Evolutionary conservation across 2,113 vertebrate species (phyloP).

Genomic region (Clarias macrocephalus): DNA sequence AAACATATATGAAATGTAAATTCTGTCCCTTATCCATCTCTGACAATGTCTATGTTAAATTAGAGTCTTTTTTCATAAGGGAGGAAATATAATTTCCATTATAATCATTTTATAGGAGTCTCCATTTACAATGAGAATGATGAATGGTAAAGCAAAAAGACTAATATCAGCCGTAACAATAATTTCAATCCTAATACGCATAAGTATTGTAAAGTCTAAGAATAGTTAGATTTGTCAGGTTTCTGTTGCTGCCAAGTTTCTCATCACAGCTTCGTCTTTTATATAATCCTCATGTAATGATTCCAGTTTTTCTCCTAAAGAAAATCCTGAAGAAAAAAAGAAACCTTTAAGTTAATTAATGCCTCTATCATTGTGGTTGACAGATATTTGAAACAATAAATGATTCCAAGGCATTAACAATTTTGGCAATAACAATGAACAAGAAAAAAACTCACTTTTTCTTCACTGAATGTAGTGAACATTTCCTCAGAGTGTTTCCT

Average conservation of each 20-base stretch:
- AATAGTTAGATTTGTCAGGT: background rate
- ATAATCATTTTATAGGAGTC: background rate
- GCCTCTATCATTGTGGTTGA: background rate
- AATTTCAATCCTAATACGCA: background rate
- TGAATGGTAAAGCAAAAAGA: background rate
- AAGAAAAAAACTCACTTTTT: background rate
- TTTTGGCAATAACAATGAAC: background rate
- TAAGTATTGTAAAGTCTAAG: background rate
- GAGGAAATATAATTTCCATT: background rate
- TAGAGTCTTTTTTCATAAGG: background rate
- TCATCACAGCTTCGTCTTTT: background rate
- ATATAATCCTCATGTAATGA: background rate
- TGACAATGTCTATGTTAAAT: background rate
- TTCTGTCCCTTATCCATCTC: too few relatives aligned
- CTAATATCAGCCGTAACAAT: background rate
- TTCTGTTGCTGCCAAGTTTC: background rate
- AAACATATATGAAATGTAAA: background rate
- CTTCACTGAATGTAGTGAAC: slow-evolving; percentile 47
- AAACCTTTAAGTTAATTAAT: background rate
- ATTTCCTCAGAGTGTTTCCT: slow-evolving; percentile 45
- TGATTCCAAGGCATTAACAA: background rate
- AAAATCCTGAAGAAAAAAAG: slow-evolving; percentile 17
- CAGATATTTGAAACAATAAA: background rate
- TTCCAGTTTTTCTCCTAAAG: slow-evolving; percentile 9
- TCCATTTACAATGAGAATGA: background rate